Evolutionary conservation across 1,140 invertebrate species (phyloP), one percentile per base, ranked within the genome.

Genomic region (Drosophila mauritiana): DNA sequence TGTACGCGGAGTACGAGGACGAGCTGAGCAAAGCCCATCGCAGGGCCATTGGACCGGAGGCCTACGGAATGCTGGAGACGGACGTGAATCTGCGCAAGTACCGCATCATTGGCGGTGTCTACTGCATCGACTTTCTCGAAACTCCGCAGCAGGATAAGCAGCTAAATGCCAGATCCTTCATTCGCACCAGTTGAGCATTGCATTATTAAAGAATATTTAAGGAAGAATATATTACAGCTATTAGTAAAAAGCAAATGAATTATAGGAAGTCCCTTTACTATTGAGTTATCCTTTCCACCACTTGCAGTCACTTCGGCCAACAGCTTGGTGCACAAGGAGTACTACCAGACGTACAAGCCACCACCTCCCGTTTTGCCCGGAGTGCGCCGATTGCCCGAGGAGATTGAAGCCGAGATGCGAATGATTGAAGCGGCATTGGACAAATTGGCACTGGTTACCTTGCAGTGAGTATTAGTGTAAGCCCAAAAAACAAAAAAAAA

Each of bases 381-480:
- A 17, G 93, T 95, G 10, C 94, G 95, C 20, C 93, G 96, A 58
- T 94, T 95, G 6, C 96, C 96, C 0, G 96, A 97, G 92, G 95
- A 97, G 75, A 96, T 97, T 54, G 96, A 97, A 79, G 95, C 95
- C 0, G 96, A 97, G 81, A 94, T 96, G 78, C 96, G 95, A 80
- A 94, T 94, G 78, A 93, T 96, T 13, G 96, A 97, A 74, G 93
- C 94, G 17, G 95, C 96, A 22, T 94, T 97, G 82, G 95, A 97
- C 78, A 95, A 95, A 74, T 93, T 97, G 12, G 94, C 95, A 2
- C 84, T 95, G 7, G 93, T 97, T 36, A 95, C 94, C 31, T 93
- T 97, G 22, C 94, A 95, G 96, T 97, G 90, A 93, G 93, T 92
- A 17, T 12, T 17, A 4, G 2, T 4, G 17, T 10, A 46, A 1